Base-by-base conservation (phyloP, 2,113 vertebrate species). In the Macquaria australasica region DNA sequence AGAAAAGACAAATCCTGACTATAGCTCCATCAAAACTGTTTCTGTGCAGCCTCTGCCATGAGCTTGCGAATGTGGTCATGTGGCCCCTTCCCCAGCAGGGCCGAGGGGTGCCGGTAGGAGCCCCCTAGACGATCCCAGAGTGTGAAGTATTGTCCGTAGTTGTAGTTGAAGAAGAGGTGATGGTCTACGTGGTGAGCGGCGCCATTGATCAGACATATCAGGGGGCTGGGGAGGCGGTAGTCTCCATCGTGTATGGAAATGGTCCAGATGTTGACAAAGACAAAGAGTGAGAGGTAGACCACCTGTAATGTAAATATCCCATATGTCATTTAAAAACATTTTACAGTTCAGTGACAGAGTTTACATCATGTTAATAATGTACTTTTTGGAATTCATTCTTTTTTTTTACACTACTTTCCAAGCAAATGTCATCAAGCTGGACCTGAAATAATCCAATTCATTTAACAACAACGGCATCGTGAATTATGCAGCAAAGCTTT, bases 91-190 rank as follows among this genome's bases (percentile, higher is more conserved):
- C 96, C 96, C 91, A 96, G 94, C 0, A 98, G 95, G 21, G 95
- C 92, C 0, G 97, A 95, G 25, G 98, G 98, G 68, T 96, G 92
- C 88, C 96, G 96, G 94, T 98, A 99, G 0, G 98, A 99, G 3
- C 97, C 96, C 0, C 97, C 98, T 0, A 99, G 93, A 77, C 95
- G 96, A 93, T 99, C 98, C 98, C 98, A 99, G 86, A 99, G 88
- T 0, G 97, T 99, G 86, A 99, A 98, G 73, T 99, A 99, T 87
- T 99, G 98, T 62, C 98, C 98, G 0, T 97, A 99, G 95, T 99
- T 99, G 93, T 96, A 99, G 89, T 98, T 97, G 0, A 99, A 99
- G 91, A 93, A 97, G 1, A 99, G 78, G 88, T 99, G 98, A 87
- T 99, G 98, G 90, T 98, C 98, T 0, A 97, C 97, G 68, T 98